Base-by-base conservation (phyloP, 2,113 vertebrate genomes). In the Solenodon paradoxus region DNA sequence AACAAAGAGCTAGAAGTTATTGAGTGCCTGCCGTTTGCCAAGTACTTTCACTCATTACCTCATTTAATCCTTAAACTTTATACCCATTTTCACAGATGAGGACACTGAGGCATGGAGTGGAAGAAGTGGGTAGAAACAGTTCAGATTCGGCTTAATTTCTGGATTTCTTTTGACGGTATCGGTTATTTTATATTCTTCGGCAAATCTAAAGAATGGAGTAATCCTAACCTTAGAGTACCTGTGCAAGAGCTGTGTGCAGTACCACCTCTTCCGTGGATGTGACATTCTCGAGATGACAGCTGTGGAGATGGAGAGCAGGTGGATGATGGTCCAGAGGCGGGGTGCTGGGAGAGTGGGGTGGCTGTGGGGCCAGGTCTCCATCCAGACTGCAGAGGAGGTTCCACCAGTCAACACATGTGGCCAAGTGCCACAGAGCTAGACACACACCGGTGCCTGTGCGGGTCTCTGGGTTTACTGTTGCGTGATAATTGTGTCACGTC, bases 1-100 rank as follows among this genome's bases (percentile, higher is more conserved):
- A 96, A 94, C 81, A 95, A 96, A 90, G 88, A 92, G 80, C 80
- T 32, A 81, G 93, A 64, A 79, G 91, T 96, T 78, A 95, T 71
- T 49, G 91, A 64, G 78, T 57, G 77, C 45, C 80, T 88, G 42
- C 85, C 7, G 2, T 26, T 81, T 85, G 88, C 89, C 96, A 93
- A 82, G 57, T 57, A 19, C 89, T 92, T 79, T 84, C 72, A 72
- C 35, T 15, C 47, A 45, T 90, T 49, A 38, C 85, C 45, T 90
- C 63, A 32, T 90, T 82, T 82, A 80, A 40, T 84, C 85, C 88
- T 74, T 64, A 71, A 63, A 38, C 68, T 26, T 69, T 49, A n/a
- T 22, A 66, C 81, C 88, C 95, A 79, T 79, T 96, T 84, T 95
- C 79, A 82, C 61, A 88, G 93, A 59, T n/a, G 77, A 90, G 86